Percentiles rank a stretch among this genome's conserved stretches.
Evolutionary conservation across 1,140 invertebrate genomes (phyloP).

Genomic region (Drosophila eugracilis): DNA sequence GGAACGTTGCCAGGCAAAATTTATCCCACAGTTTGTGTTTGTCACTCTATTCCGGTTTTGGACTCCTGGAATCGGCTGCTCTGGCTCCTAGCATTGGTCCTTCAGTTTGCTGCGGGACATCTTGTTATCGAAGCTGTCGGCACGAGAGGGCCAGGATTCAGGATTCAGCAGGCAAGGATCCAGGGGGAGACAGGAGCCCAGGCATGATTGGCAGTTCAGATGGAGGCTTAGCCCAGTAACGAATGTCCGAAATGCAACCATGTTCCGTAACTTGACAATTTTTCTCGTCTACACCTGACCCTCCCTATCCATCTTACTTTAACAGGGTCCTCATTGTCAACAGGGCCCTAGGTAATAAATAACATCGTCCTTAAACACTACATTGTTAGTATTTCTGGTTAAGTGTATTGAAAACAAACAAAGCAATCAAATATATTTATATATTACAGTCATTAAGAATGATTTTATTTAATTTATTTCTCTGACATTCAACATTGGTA

Average conservation of each 20-base stretch:
- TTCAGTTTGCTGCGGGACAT: constrained; percentile 42
- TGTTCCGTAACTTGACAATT: constrained; percentile 43
- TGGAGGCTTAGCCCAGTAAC: constrained; percentile 45
- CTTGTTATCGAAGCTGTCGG: constrained; percentile 74
- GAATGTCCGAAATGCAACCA: constrained; percentile 48
- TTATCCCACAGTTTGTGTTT: constrained; percentile 78
- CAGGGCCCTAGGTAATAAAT: neutral
- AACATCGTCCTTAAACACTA: neutral
- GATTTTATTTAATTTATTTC: too few relatives aligned
- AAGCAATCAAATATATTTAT: too few relatives aligned
- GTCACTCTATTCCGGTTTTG: constrained; percentile 59
- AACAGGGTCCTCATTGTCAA: constrained; percentile 44
- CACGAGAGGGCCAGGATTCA: constrained; percentile 8
- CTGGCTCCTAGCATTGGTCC: constrained; percentile 21
- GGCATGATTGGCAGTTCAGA: constrained; percentile 75
- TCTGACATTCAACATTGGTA: too few relatives aligned
- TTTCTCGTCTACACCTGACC: constrained; percentile 26
- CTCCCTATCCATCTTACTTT: constrained; percentile 11
- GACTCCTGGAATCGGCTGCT: constrained; percentile 19
- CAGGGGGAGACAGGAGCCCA: constrained; percentile 4
- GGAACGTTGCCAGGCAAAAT: constrained; percentile 44
- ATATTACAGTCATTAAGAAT: too few relatives aligned
- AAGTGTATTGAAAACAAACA: too few relatives aligned
- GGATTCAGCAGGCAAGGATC: neutral
- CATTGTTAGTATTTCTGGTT: neutral